phyloP scores from a whole-genome alignment of 2,113 vertebrate genomes.

The Elachura formosa region DNA sequence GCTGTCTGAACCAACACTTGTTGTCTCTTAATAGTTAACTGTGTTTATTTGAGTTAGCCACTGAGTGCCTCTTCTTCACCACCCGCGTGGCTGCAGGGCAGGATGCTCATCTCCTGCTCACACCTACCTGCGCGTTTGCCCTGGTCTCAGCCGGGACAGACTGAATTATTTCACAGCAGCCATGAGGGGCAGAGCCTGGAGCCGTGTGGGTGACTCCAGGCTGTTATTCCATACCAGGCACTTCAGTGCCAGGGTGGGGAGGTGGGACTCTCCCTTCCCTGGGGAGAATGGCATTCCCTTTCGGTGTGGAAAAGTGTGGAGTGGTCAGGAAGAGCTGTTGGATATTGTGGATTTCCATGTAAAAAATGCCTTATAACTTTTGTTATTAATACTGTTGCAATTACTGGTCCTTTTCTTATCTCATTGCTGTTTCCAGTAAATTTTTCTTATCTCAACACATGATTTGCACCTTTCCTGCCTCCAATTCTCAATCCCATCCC shows the following conservation, averaged over 20 bases:
- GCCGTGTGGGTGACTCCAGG: neutral
- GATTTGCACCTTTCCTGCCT: neutral
- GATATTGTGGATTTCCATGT: neutral
- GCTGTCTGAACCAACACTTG: too few species aligned
- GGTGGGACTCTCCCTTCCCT: neutral
- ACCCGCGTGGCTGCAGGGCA: rapidly evolving
- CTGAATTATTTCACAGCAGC: neutral
- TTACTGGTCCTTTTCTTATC: neutral
- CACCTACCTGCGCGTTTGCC: neutral
- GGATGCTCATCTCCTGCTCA: neutral
- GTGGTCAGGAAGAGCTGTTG: neutral
- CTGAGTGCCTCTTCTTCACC: too few species aligned
- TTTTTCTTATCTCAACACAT: neutral
- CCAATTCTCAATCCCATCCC: neutral
- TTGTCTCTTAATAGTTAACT: too few species aligned
- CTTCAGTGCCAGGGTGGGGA: neutral
- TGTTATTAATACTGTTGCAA: neutral
- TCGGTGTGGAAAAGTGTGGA: rapidly evolving
- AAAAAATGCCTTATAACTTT: neutral
- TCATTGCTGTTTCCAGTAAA: neutral
- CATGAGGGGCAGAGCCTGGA: neutral
- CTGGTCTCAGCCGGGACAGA: neutral
- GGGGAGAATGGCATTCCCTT: neutral
- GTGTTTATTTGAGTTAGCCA: too few species aligned
- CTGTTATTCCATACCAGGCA: neutral